Conservation (phyloP, 2,888 invertebrate genomes). For the Pristionchus exspectatus region DNA sequence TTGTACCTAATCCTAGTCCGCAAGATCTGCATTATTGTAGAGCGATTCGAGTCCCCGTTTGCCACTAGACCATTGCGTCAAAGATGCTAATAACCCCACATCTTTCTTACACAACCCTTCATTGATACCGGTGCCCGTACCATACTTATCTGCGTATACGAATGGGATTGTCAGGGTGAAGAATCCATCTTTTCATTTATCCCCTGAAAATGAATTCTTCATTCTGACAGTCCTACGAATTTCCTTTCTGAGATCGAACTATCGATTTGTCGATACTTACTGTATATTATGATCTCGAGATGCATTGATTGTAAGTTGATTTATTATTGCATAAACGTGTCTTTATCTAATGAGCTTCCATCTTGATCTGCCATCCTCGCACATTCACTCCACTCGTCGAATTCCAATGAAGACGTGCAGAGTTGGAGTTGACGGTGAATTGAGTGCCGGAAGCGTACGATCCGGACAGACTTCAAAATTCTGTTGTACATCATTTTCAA, state of each 20-base stretch:
- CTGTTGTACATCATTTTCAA: too few species aligned
- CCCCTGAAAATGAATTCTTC: background rate
- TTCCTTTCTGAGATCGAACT: constrained; percentile 12
- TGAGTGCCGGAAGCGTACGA: constrained; percentile 21
- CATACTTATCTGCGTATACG: constrained; percentile 35
- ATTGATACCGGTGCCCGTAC: constrained; percentile 1
- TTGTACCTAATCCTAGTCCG: background rate
- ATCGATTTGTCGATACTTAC: constrained; percentile 48
- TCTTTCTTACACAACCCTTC: background rate
- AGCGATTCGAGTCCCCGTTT: constrained; percentile 27
- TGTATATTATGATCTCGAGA: constrained; percentile 7
- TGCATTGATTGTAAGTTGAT: background rate
- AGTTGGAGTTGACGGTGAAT: constrained; percentile 34
- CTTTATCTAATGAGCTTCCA: constrained; percentile 13
- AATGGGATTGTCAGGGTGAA: background rate
- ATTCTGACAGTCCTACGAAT: background rate
- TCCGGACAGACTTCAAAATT: constrained; percentile 3
- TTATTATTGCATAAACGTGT: constrained; percentile 13
- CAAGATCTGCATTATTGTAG: background rate
- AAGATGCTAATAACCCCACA: constrained; percentile 26
- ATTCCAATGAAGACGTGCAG: constrained; percentile 33
- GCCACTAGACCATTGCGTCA: background rate
- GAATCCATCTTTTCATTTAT: background rate
- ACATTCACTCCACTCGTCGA: constrained; percentile 42
- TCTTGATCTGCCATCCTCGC: constrained; percentile 48